Base-by-base conservation (phyloP, 2,888 invertebrate genomes). In the Drosophila mimetica region DNA sequence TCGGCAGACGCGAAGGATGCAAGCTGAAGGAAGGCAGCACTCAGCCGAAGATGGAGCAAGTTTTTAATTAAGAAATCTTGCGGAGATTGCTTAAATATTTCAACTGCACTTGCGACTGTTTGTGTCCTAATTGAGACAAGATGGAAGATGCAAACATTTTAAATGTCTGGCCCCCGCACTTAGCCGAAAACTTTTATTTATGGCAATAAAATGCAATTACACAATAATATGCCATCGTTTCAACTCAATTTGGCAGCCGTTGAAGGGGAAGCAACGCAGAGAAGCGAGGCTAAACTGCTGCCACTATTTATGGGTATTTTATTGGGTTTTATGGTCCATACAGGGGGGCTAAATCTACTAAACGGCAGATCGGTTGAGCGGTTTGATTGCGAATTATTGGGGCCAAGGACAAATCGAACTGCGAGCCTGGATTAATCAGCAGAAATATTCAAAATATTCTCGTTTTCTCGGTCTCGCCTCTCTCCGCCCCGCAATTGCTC, bases 1-100 rank as follows among this genome's bases (percentile, higher is more conserved):
- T 82, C 81, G 65, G 52, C 54, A 32, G 64, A 48, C 42, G 32
- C 51, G 36, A 41, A 46, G 46, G 42, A 14, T 18, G 37, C 41
- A 22, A 30, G 46, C n/a, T n/a, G n/a, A n/a, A 14, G 37, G 18
- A 47, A 61, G 28, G 11, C 11, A 30, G 30, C 11, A 30, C 30
- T 30, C 25, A 11, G 16, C 39, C 20, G 46, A 52, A 60, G 73
- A 73, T 46, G 59, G 51, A 74, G 76, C 65, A 82, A 86, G 65
- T 82, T 82, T 82, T 86, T 82, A 86, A 82, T 82, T 86, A 82
- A 82, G 86, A 81, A 82, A 86, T 86, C 82, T 78, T 78, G 65
- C 61, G 73, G 61, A 84, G 61, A 81, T 84, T 81, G 75, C 85
- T 86, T 65, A 84, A 80, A 86, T 86, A 84, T 73, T 81, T 86